Base-by-base conservation (phyloP, 2,888 invertebrate genomes). In the Nesidiocoris tenuis region DNA sequence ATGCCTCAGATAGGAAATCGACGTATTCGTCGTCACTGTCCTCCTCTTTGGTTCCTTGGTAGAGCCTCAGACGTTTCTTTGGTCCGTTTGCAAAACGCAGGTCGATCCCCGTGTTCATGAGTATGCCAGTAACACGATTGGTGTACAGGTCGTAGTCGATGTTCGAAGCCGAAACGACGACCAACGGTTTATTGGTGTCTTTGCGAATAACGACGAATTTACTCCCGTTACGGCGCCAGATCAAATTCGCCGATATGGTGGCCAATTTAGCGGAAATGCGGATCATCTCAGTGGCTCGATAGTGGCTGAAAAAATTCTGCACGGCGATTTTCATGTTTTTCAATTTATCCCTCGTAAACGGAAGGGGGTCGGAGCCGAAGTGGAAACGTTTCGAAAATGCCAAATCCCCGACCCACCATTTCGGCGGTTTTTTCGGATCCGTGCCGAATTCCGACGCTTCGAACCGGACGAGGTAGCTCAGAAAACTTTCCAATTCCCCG, bases 381-480 rank as follows among this genome's bases (percentile, higher is more conserved):
- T 18, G 0, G 19, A 70, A 70, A 17, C 25, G 19, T 1, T 56
- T 9, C 5, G 9, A 17, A 24, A 54, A 70, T 7, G 12, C 5
- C 0, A 70, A 56, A 17, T 23, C 24, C 16, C 59, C 70, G n/a
- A 21, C n/a, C 70, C 70, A 70, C 70, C 70, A 70, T 0, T 22
- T 7, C 9, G 70, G 70, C 59, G 1, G 5, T 7, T 0, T 17
- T 3, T 23, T 22, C 9, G 25, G 24, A 24, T 23, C 54, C n/a
- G 1, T 7, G 7, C 9, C 7, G 25, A 23, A 25, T 18, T 70
- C 59, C 3, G 22, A 12, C 7, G 19, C 25, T 1, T 22, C 57
- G 61, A 59, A 70, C 17, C 61, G 9, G 22, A 59, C 61, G 1
- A 70, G 17, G 24, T 70, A 70, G 59, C 70, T 22, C 24, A 70